Evolutionary conservation across 64 coral and sea anemone genomes (phyloP).

Genomic region (Hydrozoanthus tunicans): DNA sequence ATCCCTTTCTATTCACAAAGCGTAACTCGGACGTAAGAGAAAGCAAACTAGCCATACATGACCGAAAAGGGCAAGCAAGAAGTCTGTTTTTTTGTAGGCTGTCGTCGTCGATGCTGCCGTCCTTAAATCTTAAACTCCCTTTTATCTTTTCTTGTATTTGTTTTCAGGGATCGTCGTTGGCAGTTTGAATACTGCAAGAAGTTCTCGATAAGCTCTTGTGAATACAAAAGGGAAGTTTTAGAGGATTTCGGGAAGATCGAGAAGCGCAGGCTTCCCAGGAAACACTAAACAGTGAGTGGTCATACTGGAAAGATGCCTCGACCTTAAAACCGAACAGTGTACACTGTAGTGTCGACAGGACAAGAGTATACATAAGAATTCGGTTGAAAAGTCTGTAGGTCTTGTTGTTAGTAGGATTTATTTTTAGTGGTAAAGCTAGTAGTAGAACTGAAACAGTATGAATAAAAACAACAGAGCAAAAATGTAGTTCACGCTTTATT

Average conservation of each 20-base stretch:
- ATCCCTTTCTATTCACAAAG: no score
- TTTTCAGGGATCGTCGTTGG: constrained; percentile 47
- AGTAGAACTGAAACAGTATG: no score
- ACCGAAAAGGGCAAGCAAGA: no score
- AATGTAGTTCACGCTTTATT: neutral
- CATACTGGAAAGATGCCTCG: neutral
- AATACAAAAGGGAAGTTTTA: constrained; percentile 25
- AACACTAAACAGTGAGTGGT: neutral
- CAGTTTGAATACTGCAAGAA: constrained; percentile 62
- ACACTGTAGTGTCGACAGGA: neutral
- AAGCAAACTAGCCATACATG: no score
- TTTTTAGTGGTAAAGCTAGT: no score
- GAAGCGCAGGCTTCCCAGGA: neutral
- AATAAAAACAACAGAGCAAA: neutral
- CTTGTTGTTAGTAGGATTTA: no score
- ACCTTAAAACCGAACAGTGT: neutral
- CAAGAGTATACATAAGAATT: neutral
- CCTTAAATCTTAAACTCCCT: neutral
- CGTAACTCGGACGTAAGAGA: no score
- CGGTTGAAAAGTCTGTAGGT: no score
- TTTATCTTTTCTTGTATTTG: neutral
- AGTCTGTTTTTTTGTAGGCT: no score
- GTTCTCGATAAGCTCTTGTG: constrained; percentile 13
- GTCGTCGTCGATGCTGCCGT: no score
- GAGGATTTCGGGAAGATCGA: constrained; percentile 9